Base-by-base conservation (phyloP, 2,797 vertebrate genomes). In the Coccyzus lansbergi region DNA sequence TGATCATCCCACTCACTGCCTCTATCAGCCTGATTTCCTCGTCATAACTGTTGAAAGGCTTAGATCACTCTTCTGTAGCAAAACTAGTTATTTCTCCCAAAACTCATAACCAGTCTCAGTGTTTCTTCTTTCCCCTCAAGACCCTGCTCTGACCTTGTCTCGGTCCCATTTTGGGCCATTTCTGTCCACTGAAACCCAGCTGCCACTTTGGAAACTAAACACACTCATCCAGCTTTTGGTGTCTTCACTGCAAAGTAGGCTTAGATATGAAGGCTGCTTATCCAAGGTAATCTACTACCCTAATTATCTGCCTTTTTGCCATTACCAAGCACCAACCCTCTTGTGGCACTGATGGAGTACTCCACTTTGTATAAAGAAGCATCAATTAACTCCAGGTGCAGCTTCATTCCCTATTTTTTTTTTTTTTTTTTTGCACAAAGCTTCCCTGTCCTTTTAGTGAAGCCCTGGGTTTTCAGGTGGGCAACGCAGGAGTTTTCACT, bases 41-140 rank as follows among this genome's bases (percentile, higher is more conserved):
- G 51, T 40, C 20, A 10, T 11, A 29, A 56, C 46, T 24, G 6
- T 0, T 56, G 15, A 58, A 80, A 80, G 52, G 22, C 65, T 64
- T 60, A 29, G 14, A 38, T 38, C 0, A 0, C 26, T 52, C 46
- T 51, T 7, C 42, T 36, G 1, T 0, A 46, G 46, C 5, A 34
- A 79, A 84, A 88, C 15, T 3, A 9, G 24, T 7, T 51, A 49
- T 44, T 78, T 56, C 53, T 60, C n/a, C 44, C 40, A 5, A 44
- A 44, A 56, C 56, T 28, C 34, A 56, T 3, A 17, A 16, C 24
- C 29, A 46, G 2, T 6, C 53, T 38, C 28, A 31, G 33, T 2
- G 7, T n/a, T 59, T 19, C 25, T 29, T 63, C 21, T 31, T 55
- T 48, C 33, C 26, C 36, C 60, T 56, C 34, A 42, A 67, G 24